phyloP scores from a whole-genome alignment of 2,888 invertebrate species.

The Tigriopus californicus region DNA sequence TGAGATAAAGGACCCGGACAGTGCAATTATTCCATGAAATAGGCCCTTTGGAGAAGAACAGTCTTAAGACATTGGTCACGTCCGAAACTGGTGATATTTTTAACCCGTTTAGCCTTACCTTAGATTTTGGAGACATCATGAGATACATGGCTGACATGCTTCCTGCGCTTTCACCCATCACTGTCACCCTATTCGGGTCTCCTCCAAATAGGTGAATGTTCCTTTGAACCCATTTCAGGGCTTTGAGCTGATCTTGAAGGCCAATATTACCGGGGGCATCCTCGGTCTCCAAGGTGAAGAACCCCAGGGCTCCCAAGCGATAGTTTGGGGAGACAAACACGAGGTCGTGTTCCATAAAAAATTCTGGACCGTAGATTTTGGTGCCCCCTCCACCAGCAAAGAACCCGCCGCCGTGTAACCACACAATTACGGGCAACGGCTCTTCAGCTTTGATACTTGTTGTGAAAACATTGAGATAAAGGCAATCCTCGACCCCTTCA shows the following conservation, averaged over 20 bases:
- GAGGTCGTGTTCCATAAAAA: constrained; percentile 17
- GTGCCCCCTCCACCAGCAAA: constrained; percentile 18
- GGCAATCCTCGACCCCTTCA: constrained; percentile 17
- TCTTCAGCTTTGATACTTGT: not conserved
- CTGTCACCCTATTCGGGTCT: constrained; percentile 9
- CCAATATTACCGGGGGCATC: constrained; percentile 13
- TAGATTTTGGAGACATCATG: constrained; percentile 12
- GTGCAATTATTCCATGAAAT: not conserved
- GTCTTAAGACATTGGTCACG: no score
- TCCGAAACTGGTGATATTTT: no score
- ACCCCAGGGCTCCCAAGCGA: constrained; percentile 19
- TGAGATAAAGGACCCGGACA: not conserved
- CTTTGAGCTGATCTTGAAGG: constrained; percentile 11
- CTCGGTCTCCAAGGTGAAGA: constrained; percentile 11
- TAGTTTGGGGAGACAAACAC: constrained; percentile 20
- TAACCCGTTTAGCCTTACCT: no score
- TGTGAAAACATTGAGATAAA: constrained; percentile 17
- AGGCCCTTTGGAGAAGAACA: not conserved
- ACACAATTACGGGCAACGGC: constrained; percentile 19
- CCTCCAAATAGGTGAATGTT: constrained; percentile 15
- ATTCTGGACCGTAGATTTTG: constrained; percentile 17
- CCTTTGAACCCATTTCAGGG: constrained; percentile 14
- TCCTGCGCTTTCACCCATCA: constrained; percentile 14
- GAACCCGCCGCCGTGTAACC: constrained; percentile 22
- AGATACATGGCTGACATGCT: constrained; percentile 12